Conservation (phyloP, 2,113 vertebrate species). For the Scatophagus argus region DNA sequence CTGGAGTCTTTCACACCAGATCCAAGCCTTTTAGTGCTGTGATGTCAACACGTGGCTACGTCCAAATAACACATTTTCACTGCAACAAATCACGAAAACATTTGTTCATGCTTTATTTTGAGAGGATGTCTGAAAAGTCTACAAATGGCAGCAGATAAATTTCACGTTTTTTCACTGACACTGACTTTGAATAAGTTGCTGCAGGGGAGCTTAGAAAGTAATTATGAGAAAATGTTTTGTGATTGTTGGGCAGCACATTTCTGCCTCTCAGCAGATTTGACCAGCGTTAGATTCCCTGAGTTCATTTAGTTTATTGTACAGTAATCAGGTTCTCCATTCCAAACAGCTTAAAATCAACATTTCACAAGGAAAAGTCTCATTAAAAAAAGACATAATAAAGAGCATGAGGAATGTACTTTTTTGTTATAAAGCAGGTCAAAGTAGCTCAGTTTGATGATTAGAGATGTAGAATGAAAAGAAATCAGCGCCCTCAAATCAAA, state of each 20-base stretch:
- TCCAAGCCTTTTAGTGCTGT: conserved; percentile 44
- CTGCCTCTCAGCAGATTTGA: conserved; percentile 23
- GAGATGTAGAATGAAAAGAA: neutral
- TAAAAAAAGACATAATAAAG: neutral
- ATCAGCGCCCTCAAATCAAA: neutral
- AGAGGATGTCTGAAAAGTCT: conserved; percentile 14
- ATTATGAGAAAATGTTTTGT: conserved; percentile 41
- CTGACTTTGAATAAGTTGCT: conserved; percentile 27
- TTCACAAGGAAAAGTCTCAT: neutral
- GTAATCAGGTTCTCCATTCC: conserved; percentile 12
- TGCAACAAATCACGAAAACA: conserved; percentile 39
- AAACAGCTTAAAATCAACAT: neutral
- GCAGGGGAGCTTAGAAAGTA: conserved; percentile 17
- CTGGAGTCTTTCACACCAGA: conserved; percentile 48
- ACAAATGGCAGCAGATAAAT: neutral
- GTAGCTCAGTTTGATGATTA: neutral
- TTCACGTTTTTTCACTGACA: neutral
- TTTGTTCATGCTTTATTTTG: conserved; percentile 31
- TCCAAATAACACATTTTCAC: conserved; percentile 62
- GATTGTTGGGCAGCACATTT: conserved; percentile 25
- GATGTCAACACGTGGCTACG: conserved; percentile 46
- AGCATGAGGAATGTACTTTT: neutral
- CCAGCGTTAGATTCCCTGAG: conserved; percentile 9
- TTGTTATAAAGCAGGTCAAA: neutral
- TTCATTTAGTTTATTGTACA: conserved; percentile 4